These are phyloP conservation scores for Stenurella melanura DNA, from an alignment of 2,888 invertebrate species.

Conservation along the genomic window DNA sequence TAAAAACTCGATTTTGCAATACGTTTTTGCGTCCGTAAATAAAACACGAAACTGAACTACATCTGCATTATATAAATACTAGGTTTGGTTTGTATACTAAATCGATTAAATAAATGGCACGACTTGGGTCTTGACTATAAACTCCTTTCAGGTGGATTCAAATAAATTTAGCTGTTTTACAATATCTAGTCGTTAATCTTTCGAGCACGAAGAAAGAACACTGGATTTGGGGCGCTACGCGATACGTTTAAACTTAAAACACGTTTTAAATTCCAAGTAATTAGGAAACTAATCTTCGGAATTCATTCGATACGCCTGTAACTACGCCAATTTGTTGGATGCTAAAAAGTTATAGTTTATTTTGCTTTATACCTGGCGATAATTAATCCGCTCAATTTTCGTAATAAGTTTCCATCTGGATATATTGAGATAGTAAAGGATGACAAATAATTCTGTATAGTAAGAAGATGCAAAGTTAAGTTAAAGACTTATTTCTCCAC, in stretches of 20 bases:
- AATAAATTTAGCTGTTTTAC: conserved; percentile 46
- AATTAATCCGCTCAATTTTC: neutral
- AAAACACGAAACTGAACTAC: conserved; percentile 32
- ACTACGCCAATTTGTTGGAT: conserved; percentile 5
- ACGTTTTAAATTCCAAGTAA: conserved; percentile 17
- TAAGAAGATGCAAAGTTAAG: too few relatives aligned
- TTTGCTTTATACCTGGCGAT: neutral
- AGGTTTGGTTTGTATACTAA: conserved; percentile 40
- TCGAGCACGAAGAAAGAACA: conserved; percentile 38
- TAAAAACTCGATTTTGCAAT: conserved; percentile 36
- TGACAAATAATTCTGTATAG: too few relatives aligned
- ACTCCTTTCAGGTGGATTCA: conserved; percentile 46
- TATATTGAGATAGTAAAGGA: too few relatives aligned
- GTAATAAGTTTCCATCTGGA: too few relatives aligned
- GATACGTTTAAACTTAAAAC: conserved; percentile 11
- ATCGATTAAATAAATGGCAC: conserved; percentile 47
- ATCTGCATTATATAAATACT: conserved; percentile 41
- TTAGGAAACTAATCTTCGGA: conserved; percentile 16
- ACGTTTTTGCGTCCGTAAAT: conserved; percentile 36
- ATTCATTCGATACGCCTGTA: conserved; percentile 8
- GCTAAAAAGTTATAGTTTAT: neutral
- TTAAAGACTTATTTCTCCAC: too few relatives aligned
- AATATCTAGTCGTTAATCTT: conserved; percentile 49
- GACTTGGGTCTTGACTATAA: conserved; percentile 33
- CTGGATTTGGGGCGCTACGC: conserved; percentile 29